Evolutionary conservation across 2,113 vertebrate species (phyloP), one percentile per base, ranked within the genome.

Genomic region (Protomyctophum bolini): DNA sequence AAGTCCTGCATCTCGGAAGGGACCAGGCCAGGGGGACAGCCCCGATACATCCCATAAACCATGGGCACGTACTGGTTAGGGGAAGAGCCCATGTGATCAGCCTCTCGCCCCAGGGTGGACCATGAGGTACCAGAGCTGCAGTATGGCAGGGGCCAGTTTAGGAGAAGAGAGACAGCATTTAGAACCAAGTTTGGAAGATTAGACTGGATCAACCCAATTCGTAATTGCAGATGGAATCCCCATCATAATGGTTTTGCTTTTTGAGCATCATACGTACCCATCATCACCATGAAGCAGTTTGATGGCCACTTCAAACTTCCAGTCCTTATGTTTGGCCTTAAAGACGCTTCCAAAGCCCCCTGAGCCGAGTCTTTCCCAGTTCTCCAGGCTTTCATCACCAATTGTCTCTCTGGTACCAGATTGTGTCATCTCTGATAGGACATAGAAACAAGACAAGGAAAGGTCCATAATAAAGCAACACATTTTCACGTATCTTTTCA

Each of bases 301-400:
- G n/a, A 91, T 57, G 11, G 85, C 91, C 58, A 93, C 74, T 10
- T 83, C 47, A 55, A 82, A 28, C 0, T 68, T 45, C 84, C 58
- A 75, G 3, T 14, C 49, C 10, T 64, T 89, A 65, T 92, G 90
- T 6, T 75, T 84, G 45, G 83, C 90, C 49, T 68, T 88, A 62
- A 70, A 88, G 57, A 95, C 89, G 3, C 10, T 0, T 1, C 92
- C 93, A 55, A 94, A 94, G 7, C 87, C 90, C 2, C 94, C 93
- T 1, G 1, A 12, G 3, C 33, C 86, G 66, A 94, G 58, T 0
- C 0, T 0, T 1, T 8, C 0, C 82, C 87, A 90, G 0, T 74
- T 50, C 8, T 76, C 63, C 60, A 92, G 66, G 54, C 21, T 66
- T 1, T 76, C 60, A 10, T 12, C 3, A 0, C 3, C 2, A 33